Base-by-base conservation (phyloP, 2,797 vertebrate genomes). In the Rhinophrynus dorsalis region DNA sequence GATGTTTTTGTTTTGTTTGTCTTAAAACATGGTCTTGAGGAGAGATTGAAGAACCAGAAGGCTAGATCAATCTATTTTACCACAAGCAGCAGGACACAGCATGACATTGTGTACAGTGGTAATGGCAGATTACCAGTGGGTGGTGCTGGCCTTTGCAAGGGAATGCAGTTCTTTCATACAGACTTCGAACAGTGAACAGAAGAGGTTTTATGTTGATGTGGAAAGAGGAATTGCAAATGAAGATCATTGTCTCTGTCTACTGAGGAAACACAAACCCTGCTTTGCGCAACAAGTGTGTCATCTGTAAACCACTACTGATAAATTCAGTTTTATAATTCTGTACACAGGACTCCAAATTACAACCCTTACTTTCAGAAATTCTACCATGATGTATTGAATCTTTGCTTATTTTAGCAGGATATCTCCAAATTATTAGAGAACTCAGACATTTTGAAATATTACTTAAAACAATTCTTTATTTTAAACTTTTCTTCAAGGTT, bases 51-150 rank as follows among this genome's bases (percentile, higher is more conserved):
- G 45, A 52, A 58, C 17, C 42, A 50, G 52, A 30, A 23, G 47
- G 55, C 27, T 48, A 17, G 21, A 73, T 66, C 61, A 58, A 66
- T 66, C 69, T 35, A 30, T 73, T 73, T 55, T 63, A 42, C 69
- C 69, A 73, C 26, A 44, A 59, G 44, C 69, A 59, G 45, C 18
- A 51, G 33, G 54, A 24, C 61, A 44, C 69, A 73, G 69, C 54
- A 63, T 58, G 69, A 73, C 30, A 35, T 51, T 65, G 35, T 59
- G 69, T 73, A 66, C 27, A 60, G 69, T 66, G 47, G 45, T 73
- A 73, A 73, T 66, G 35, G 57, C 55, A 52, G 37, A 65, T 59
- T 52, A 66, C 42, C 61, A 33, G 69, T 65, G 62, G 69, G 62
- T 60, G 69, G 54, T 66, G 47, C 45, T 52, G 18, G 62, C 23